These are phyloP conservation scores for Gallirallus australis DNA, from an alignment of 2,797 vertebrate species.

Conservation along the genomic window DNA sequence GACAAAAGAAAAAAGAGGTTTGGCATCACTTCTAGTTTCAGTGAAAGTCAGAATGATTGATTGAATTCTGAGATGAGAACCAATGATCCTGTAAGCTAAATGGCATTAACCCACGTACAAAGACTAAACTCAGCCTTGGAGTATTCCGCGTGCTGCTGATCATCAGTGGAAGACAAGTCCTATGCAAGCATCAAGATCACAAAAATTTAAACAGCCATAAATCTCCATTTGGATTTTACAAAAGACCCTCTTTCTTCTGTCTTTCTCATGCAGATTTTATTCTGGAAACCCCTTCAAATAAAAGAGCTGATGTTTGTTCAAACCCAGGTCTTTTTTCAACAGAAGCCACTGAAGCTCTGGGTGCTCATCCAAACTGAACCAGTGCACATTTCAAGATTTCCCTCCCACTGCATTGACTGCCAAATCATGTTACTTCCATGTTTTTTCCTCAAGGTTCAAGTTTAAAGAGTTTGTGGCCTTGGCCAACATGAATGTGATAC, in stretches of 20 bases:
- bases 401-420: neutral
- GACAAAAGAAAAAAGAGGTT: neutral
- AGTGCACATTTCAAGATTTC: neutral
- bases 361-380: neutral
- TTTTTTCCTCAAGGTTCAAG: neutral
- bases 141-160: neutral
- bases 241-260: neutral
- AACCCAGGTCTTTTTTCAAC: neutral
- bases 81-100: neutral
- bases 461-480: neutral
- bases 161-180: neutral
- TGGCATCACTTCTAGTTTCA: neutral
- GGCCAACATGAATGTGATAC: neutral
- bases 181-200: neutral
- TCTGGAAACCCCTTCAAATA: neutral
- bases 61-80: neutral
- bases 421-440: neutral
- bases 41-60: neutral
- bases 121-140: neutral
- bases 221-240: neutral
- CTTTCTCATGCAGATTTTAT: neutral
- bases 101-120: neutral
- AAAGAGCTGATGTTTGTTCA: neutral
- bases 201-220: neutral
- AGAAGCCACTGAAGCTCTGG: neutral